Conservation (phyloP, 2,888 invertebrate genomes). For the Proisotoma minuta region DNA sequence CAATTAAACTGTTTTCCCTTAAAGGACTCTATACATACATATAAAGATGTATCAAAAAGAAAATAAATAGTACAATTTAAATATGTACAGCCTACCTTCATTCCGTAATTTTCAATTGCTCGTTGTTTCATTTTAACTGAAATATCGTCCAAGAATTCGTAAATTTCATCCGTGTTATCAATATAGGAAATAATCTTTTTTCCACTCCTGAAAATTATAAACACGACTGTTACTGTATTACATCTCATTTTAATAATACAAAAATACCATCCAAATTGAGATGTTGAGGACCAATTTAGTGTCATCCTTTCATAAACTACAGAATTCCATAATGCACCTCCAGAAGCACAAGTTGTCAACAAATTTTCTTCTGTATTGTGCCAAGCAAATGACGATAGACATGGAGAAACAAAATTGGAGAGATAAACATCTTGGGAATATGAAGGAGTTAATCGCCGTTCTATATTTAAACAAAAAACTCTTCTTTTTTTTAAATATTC, state of each 20-base stretch:
- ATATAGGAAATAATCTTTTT: conserved; percentile 62
- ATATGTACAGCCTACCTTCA: conserved; percentile 60
- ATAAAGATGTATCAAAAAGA: background rate
- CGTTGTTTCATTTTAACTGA: conserved; percentile 67
- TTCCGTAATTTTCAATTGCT: conserved; percentile 70
- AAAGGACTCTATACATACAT: conserved; percentile 60
- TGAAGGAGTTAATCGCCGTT: conserved; percentile 56
- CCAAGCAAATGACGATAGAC: conserved; percentile 75
- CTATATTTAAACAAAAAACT: no score
- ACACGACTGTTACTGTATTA: no score
- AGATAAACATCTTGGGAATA: conserved; percentile 48
- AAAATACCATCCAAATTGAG: conserved; percentile 72
- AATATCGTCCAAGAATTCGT: conserved; percentile 62
- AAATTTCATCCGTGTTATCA: conserved; percentile 56
- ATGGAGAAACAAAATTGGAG: conserved; percentile 3
- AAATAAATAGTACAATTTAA: background rate
- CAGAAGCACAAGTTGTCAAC: conserved; percentile 54
- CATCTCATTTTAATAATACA: no score
- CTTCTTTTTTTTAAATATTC: no score
- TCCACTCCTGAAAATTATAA: no score
- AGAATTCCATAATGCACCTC: conserved; percentile 63
- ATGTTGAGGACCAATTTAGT: conserved; percentile 71
- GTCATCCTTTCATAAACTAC: conserved; percentile 76
- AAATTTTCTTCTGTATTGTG: conserved; percentile 76
- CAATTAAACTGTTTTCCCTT: conserved; percentile 72